A percentile compares a stretch with the other conserved stretches of the same genome.
Conservation (phyloP, 2,888 invertebrate genomes). For the Athalia cordata region DNA sequence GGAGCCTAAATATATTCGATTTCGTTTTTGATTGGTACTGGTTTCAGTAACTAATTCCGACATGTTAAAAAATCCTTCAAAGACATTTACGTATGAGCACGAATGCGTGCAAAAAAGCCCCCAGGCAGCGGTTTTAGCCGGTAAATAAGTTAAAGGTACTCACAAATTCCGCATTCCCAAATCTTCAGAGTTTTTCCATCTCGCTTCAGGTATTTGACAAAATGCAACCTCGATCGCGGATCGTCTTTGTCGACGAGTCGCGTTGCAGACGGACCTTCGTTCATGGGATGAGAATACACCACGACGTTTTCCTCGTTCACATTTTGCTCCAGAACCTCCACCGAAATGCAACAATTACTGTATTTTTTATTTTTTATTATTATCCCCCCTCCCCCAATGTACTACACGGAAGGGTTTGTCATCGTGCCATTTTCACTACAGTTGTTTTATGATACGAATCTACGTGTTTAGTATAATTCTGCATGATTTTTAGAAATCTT, state of each 20-base stretch:
- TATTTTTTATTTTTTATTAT: neutral
- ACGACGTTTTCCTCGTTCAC: slow-evolving; percentile 56
- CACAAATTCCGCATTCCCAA: slow-evolving; percentile 86
- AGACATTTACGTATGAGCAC: too few relatives aligned
- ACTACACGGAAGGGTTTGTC: too few relatives aligned
- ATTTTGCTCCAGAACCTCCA: slow-evolving; percentile 60
- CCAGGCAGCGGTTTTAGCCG: neutral
- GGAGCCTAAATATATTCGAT: slow-evolving; percentile 74
- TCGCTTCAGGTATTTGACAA: slow-evolving; percentile 80
- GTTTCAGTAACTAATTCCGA: too few relatives aligned
- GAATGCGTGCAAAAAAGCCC: too few relatives aligned
- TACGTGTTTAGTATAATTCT: too few relatives aligned
- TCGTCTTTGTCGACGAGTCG: slow-evolving; percentile 77
- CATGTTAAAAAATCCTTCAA: too few relatives aligned
- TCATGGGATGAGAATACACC: slow-evolving; percentile 54
- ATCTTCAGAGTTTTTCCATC: slow-evolving; percentile 82
- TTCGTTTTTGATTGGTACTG: neutral
- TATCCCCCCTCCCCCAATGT: too few relatives aligned
- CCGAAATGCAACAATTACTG: neutral
- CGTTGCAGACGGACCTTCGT: slow-evolving; percentile 48
- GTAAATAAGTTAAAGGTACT: slow-evolving; percentile 67
- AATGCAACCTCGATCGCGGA: slow-evolving; percentile 79
- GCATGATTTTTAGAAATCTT: neutral
- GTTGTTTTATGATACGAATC: too few relatives aligned
- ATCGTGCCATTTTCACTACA: too few relatives aligned